Evolutionary conservation across 2,797 vertebrate genomes (phyloP).

Genomic region (Onychomys arenicola): DNA sequence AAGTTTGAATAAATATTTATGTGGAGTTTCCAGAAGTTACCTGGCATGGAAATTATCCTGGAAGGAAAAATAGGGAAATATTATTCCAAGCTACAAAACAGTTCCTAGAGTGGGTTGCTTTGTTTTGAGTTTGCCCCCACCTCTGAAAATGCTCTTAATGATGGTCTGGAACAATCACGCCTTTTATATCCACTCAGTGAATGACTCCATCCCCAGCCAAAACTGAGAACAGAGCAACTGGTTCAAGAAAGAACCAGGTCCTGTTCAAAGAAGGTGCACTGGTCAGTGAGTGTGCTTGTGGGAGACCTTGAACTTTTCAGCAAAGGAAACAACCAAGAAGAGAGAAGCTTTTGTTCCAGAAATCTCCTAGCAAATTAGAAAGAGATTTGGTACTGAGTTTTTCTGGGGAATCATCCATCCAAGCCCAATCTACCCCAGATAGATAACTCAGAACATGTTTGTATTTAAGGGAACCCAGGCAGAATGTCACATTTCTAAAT

Average conservation of each 20-base stretch:
- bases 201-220: constrained; percentile 74
- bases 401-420: background rate
- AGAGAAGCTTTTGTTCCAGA: constrained; percentile 53
- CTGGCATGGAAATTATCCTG: constrained; percentile 46
- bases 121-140: background rate
- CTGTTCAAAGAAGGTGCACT: constrained; percentile 54
- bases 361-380: constrained; percentile 51
- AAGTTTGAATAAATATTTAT: constrained; percentile 66
- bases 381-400: background rate
- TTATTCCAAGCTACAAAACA: constrained; percentile 48
- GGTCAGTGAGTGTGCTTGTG: constrained; percentile 46
- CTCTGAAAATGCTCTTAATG: constrained; percentile 49
- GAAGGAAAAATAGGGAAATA: constrained; percentile 29
- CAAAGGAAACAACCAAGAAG: constrained; percentile 56
- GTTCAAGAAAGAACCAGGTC: constrained; percentile 63
- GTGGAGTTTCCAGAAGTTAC: constrained; percentile 60
- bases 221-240: constrained; percentile 63
- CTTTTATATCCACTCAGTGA: constrained; percentile 70
- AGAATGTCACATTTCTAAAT: background rate
- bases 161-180: constrained; percentile 61
- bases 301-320: constrained; percentile 55
- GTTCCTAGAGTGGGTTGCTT: background rate
- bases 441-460: background rate
- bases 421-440: background rate
- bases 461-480: background rate